phyloP scores from a whole-genome alignment of 1,140 invertebrate species.

The Calephelis virginiensis region DNA sequence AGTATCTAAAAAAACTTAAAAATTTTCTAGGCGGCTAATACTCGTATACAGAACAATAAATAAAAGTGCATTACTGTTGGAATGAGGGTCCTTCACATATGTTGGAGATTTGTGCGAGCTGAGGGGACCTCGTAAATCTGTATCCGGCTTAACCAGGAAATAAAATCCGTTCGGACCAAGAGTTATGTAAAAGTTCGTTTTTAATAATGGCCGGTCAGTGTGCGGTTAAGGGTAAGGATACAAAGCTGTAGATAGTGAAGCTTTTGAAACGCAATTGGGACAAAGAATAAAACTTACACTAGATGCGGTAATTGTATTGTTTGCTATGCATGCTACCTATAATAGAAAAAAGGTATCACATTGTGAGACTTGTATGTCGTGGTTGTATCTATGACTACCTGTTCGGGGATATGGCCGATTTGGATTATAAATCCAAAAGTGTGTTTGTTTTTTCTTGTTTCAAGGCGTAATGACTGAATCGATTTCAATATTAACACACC shows the following conservation, averaged over 20 bases:
- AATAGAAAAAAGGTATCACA: too few species aligned
- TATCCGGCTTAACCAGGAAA: slow-evolving; percentile 16
- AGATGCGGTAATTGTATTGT: not conserved
- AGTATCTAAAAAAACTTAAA: too few species aligned
- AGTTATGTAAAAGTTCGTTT: slow-evolving; percentile 18
- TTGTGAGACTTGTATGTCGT: too few species aligned
- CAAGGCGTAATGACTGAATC: too few species aligned
- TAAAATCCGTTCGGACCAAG: slow-evolving; percentile 15
- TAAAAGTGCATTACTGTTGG: slow-evolving; percentile 11
- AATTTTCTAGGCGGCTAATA: too few species aligned
- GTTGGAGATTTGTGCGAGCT: slow-evolving; percentile 9
- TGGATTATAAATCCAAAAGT: too few species aligned
- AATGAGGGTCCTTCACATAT: slow-evolving; percentile 11
- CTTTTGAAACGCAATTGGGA: not conserved
- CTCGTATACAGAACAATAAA: not conserved
- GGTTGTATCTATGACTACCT: too few species aligned
- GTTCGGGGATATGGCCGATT: too few species aligned
- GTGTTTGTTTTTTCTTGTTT: too few species aligned
- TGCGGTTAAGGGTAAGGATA: not conserved
- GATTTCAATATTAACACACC: too few species aligned
- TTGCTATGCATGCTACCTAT: too few species aligned
- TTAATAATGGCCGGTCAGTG: slow-evolving; percentile 16
- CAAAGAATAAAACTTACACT: not conserved
- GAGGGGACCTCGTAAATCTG: slow-evolving; percentile 10
- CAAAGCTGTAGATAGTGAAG: slow-evolving; percentile 3